Evolutionary conservation across 1,140 invertebrate genomes (phyloP).

Genomic region (Kradibia gibbosae): DNA sequence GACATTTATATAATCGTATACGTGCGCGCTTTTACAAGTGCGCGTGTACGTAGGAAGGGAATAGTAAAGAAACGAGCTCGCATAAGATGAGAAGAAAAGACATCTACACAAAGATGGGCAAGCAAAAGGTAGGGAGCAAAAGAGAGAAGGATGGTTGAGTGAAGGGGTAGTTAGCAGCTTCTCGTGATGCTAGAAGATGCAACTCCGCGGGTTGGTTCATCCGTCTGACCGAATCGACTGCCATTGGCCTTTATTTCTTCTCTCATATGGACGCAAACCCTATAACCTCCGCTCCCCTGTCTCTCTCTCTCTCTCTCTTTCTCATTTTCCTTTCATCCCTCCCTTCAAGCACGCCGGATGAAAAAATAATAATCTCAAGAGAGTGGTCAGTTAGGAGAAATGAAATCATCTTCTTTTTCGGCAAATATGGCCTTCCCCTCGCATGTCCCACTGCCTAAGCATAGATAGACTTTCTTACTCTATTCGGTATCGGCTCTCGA

Average conservation of each 20-base stretch:
- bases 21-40: background rate
- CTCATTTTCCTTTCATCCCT: background rate
- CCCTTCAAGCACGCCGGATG: conserved; percentile 58
- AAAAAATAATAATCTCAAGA: conserved; percentile 72
- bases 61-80: conserved; percentile 30
- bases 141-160: background rate
- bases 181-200: conserved; percentile 61
- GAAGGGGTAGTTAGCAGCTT: conserved; percentile 47
- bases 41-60: background rate
- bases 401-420: conserved; percentile 54
- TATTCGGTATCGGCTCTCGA: background rate
- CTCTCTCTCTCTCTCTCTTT: background rate
- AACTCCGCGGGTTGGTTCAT: conserved; percentile 67
- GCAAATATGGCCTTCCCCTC: conserved; percentile 20
- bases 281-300: background rate
- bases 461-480: conserved; percentile 31
- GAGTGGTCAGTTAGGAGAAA: conserved; percentile 69
- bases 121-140: conserved; percentile 5
- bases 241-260: background rate
- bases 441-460: conserved; percentile 4
- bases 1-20: no score
- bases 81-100: background rate
- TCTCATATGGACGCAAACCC: no score
- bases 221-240: conserved; percentile 56
- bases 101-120: conserved; percentile 40